phyloP scores from a whole-genome alignment of 2,113 vertebrate species.

The Crotalus viridis region DNA sequence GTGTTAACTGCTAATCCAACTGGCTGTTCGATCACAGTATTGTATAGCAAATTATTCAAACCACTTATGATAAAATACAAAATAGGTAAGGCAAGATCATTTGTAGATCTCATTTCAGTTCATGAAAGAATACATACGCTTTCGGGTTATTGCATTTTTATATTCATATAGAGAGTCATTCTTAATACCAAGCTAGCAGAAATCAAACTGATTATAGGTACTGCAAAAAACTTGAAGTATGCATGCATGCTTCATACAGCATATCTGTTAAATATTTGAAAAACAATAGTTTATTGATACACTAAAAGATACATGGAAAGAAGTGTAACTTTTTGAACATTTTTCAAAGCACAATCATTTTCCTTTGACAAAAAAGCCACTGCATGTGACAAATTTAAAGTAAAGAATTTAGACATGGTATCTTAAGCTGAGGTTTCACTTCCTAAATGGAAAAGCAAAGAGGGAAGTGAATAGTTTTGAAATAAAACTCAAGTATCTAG shows the following conservation, averaged over 20 bases:
- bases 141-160: neutral
- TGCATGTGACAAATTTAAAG: conserved; percentile 69
- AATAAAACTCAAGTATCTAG: conserved; percentile 80
- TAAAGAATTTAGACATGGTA: conserved; percentile 67
- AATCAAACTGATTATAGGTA: neutral
- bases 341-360: conserved; percentile 49
- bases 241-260: neutral
- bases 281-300: neutral
- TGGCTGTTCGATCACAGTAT: neutral
- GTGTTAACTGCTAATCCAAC: neutral
- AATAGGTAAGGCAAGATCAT: neutral
- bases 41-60: neutral
- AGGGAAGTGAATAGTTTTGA: conserved; percentile 77
- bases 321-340: neutral
- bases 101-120: neutral
- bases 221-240: neutral
- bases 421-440: conserved; percentile 72
- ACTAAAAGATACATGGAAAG: neutral
- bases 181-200: neutral
- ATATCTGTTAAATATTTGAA: neutral
- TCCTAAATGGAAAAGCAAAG: conserved; percentile 76
- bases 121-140: neutral
- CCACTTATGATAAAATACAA: neutral
- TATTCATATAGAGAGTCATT: neutral
- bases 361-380: conserved; percentile 60